Evolutionary conservation across 2,888 invertebrate species (phyloP), one percentile per base, ranked within the genome.

Genomic region (Geotrupes spiniger): DNA sequence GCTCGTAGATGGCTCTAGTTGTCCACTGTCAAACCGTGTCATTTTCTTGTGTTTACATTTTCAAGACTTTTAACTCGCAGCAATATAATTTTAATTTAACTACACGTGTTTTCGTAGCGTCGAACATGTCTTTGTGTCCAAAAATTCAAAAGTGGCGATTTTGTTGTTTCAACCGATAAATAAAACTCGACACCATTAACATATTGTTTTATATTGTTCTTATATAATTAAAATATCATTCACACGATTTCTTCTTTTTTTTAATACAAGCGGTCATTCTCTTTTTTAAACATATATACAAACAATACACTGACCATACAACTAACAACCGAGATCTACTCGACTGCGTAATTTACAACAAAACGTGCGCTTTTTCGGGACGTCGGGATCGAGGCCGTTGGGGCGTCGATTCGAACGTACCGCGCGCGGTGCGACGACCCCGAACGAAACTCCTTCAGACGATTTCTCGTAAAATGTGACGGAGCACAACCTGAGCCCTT

Each of bases 181-280:
- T 46, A 46, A 44, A 46, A 54, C 17, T 27, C 28, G 21, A 15
- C 36, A 17, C 51, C 53, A 56, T 46, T 56, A 56, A 56, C 51
- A 56, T 53, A 53, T 47, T 51, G 38, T 49, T 53, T 54, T 54
- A 56, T 58, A 53, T 63, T 59, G 60, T 63, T 59, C 61, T 62
- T 64, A 54, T 63, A 63, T 64, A 65, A 62, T 65, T 66, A 65
- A 66, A 65, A 64, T 66, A 65, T 64, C 66, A 66, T 63, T 62
- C 66, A 62, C 61, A 63, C 65, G 26, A 38, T 42, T 56, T 56
- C n/a, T n/a, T n/a, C 21, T 59, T 61, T 59, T 52, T 54, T 54
- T 62, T 59, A 46, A 48, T 56, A 59, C 61, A 65, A 63, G 62
- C 63, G 58, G 26, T 9, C 45, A 17, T 49, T 10, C 36, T 10